Evolutionary conservation across 2,888 invertebrate genomes (phyloP), one percentile per base, ranked within the genome.

Genomic region (Tupiocoris notatus): DNA sequence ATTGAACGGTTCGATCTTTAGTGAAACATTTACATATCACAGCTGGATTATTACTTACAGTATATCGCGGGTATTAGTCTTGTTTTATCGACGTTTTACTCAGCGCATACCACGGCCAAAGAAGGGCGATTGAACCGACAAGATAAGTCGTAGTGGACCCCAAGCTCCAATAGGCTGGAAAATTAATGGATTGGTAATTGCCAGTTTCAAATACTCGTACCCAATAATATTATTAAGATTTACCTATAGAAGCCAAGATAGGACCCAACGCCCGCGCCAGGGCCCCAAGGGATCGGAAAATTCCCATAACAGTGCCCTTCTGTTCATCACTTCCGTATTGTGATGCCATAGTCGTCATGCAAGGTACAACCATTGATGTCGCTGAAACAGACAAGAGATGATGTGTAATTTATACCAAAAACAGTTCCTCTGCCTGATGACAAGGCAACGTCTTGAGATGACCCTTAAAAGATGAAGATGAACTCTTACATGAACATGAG

Each of bases 281-380:
- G 0, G 98, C 95, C 17, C 98, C 98, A 56, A 98, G 86, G 0
- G 98, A 97, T 78, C 98, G 88, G 83, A 98, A 94, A 79, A 95
- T 93, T 12, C 99, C 99, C 83, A 98, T 90, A 79, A 95, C 92
- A 0, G 92, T 91, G 24, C 98, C 98, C 83, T 97, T 96, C 82
- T 96, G 93, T 82, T 91, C 90, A 77, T 86, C 88, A 56, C 90
- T 89, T 3, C 93, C 92, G 83, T 92, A 91, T 79, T 89, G 89
- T 1, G 97, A 95, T n/a, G 94, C 94, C 84, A 96, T 86, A 1
- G 97, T 93, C 82, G 95, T 98, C 86, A 98, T 88, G 82, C 95
- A 96, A 12, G 98, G 96, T 21, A 98, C 97, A 25, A 97, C 96
- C 84, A 96, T 90, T n/a, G 94, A 92, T 9, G 93, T 94, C 18